A percentile compares a stretch with the other conserved stretches of the same genome.
Conservation (phyloP, 2,888 invertebrate species). For the Resseliella maxima region DNA sequence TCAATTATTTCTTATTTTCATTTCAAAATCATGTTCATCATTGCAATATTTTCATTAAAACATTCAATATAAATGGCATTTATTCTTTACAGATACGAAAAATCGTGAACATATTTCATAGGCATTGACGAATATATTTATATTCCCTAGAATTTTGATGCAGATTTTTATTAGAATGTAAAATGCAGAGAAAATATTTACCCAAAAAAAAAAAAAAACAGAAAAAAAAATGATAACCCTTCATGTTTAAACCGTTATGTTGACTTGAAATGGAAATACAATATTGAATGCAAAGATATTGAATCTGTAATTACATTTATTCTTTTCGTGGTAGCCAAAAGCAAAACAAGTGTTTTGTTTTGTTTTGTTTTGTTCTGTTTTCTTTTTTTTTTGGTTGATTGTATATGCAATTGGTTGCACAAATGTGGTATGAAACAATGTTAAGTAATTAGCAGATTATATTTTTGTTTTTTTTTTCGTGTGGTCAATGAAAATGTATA, state of each 20-base stretch:
- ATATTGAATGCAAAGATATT: neutral
- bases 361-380: neutral
- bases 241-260: neutral
- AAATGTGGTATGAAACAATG: neutral
- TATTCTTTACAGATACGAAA: no score
- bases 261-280: neutral
- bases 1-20: no score
- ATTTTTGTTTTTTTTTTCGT: no score
- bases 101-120: neutral
- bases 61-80: no score
- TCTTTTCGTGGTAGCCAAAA: slow-evolving; percentile 28
- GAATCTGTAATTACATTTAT: slow-evolving; percentile 5
- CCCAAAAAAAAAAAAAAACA: neutral
- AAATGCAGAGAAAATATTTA: neutral
- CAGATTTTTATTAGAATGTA: neutral
- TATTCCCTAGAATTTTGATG: neutral
- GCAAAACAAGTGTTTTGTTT: slow-evolving; percentile 54
- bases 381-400: neutral
- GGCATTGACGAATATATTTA: neutral
- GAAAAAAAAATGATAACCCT: neutral
- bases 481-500: no score
- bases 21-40: no score
- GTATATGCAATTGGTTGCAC: neutral
- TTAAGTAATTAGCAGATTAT: no score
- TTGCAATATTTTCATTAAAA: no score